Evolutionary conservation across 2,113 vertebrate genomes (phyloP).

Genomic region (Erythrocercus mccallii): DNA sequence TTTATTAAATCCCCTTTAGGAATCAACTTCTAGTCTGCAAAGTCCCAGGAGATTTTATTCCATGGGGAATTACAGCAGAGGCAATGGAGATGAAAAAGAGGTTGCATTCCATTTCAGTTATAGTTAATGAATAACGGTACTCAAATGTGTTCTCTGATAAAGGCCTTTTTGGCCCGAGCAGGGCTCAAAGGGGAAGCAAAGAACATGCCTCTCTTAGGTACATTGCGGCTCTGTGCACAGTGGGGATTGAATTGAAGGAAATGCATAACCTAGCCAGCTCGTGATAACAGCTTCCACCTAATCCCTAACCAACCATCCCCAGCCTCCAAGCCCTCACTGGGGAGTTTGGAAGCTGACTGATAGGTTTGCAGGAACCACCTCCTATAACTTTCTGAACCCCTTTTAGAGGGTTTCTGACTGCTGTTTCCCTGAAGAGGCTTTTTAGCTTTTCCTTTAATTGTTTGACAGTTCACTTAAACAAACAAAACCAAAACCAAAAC

Average conservation of each 20-base stretch:
- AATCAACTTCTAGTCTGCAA: background rate
- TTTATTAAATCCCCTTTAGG: background rate
- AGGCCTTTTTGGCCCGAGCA: conserved; percentile 15
- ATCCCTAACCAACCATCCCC: background rate
- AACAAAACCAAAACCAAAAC: background rate
- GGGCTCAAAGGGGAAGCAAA: background rate
- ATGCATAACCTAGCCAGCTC: background rate
- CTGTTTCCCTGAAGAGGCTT: background rate
- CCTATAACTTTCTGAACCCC: background rate
- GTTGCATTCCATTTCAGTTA: background rate
- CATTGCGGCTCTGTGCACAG: background rate
- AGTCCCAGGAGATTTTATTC: background rate
- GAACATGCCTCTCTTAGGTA: background rate
- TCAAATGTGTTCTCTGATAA: background rate
- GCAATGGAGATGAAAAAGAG: background rate
- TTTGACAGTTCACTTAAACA: background rate
- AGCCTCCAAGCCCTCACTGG: background rate
- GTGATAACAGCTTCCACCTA: conserved; percentile 23
- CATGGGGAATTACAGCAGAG: background rate
- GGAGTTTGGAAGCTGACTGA: background rate
- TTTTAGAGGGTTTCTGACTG: background rate
- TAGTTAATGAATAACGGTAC: background rate
- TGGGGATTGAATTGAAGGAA: conserved; percentile 44
- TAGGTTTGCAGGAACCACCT: background rate
- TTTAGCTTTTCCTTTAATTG: background rate